Evolutionary conservation across 1,140 invertebrate genomes (phyloP), one percentile per base, ranked within the genome.

Genomic region (Nasonia longicornis): DNA sequence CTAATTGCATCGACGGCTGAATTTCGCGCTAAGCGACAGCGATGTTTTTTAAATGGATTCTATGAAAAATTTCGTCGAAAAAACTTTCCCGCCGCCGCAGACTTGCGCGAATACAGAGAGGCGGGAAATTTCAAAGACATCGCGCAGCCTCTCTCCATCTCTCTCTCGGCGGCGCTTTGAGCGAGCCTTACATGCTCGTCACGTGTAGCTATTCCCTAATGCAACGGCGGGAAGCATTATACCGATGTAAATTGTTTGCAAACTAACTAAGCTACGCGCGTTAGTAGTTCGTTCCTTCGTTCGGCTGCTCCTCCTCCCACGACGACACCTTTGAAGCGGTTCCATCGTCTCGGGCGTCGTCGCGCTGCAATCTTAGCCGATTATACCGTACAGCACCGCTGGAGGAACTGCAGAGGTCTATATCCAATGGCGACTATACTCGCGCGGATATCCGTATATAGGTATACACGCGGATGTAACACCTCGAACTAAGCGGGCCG

Each of bases 181-280:
- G 29, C 69, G 26, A 20, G 29, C 69, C 71, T 73, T 31, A 20
- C 52, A 35, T 4, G n/a, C 45, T n/a, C 20, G 7, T 48, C 45
- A 14, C 45, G 45, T 48, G 45, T 48, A 16, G 2, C 73, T 75
- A 20, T 78, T 52, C 66, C n/a, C 45, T 52, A 58, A 71, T 58
- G 75, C 58, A 22, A 12, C 72, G 48, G 42, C 42, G 20, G 8
- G 1, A n/a, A 66, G 80, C 73, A 82, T 82, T 82, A 82, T 82
- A 82, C 75, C 75, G 75, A 82, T 82, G 80, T 78, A 82, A 82
- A 77, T 78, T 77, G 80, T 78, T 82, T 66, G 75, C 58, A 72
- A 82, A 82, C 80, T 77, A 77, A 78, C 31, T 80, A 69, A 80
- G 64, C 22, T 58, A 38, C 64, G 31, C 45, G 38, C 10, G 7